phyloP scores from a whole-genome alignment of 1,140 invertebrate genomes.

The Penaeus japonicus region DNA sequence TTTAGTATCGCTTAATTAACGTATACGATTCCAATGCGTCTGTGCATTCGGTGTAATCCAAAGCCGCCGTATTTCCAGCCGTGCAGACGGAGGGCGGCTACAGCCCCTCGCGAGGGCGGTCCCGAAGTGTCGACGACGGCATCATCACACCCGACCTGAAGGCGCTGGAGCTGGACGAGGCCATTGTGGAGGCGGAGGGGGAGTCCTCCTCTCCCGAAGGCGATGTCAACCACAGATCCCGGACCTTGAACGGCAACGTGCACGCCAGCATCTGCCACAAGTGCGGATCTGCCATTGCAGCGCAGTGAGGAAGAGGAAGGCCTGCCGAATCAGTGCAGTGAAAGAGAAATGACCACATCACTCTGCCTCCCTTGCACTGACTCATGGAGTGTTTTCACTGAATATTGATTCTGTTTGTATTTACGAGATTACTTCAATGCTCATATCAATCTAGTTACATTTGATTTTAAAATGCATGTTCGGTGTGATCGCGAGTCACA shows the following conservation, averaged over 20 bases:
- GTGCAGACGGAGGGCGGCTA: conserved; percentile 19
- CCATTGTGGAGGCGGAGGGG: conserved; percentile 18
- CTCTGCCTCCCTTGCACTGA: too few species aligned
- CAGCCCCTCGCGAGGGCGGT: conserved; percentile 21
- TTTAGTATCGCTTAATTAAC: too few species aligned
- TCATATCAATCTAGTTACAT: too few species aligned
- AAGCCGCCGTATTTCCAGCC: background rate
- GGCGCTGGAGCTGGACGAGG: background rate
- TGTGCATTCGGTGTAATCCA: too few species aligned
- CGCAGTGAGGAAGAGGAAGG: background rate
- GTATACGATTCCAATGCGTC: too few species aligned
- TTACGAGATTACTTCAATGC: too few species aligned
- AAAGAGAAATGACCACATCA: too few species aligned
- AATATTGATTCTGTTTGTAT: too few species aligned
- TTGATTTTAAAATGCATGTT: too few species aligned
- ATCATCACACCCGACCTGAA: conserved; percentile 32
- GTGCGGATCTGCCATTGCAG: conserved; percentile 2
- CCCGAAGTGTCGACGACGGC: conserved; percentile 31
- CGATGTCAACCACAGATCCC: background rate
- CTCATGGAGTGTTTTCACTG: too few species aligned
- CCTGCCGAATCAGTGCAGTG: too few species aligned
- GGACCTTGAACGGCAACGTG: conserved; percentile 8
- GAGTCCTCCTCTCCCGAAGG: conserved; percentile 33
- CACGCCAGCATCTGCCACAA: background rate
- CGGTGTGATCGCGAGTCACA: too few species aligned